Evolutionary conservation across 2,797 vertebrate species (phyloP), one percentile per base, ranked within the genome.

Genomic region (Petrocephalus sullivani): DNA sequence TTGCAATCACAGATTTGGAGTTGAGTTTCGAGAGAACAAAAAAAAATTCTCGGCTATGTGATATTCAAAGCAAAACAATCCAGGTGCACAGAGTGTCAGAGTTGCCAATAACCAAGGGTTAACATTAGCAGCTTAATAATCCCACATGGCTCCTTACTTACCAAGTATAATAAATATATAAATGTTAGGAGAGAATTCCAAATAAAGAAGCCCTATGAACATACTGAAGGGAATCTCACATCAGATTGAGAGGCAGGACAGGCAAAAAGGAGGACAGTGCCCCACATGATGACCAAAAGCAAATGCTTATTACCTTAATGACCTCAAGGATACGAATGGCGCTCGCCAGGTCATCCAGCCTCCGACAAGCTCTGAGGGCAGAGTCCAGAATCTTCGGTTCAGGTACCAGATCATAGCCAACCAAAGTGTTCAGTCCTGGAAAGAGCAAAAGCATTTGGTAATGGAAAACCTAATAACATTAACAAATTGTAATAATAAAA

Each of bases 321-420:
- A 96, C 97, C 90, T 99, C 98, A 3, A 99, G 95, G 93, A 99
- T 99, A 88, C 98, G 98, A 89, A 99, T 95, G 41, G 98, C 96
- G 10, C 96, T 99, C 92, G 98, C 98, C 89, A 99, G 93, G 93
- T 99, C 98, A 3, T 99, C 95, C 93, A 99, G 92, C 92, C 98
- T 97, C 89, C 98, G 94, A 94, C 98, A 99, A 2, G 98, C 98
- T 92, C 95, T 93, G 90, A 99, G 94, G 57, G 97, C 98, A 28
- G 98, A 97, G 23, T 98, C 97, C 0, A 99, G 91, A 90, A 99
- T 99, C 93, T 99, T 99, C 91, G 98, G 98, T 92, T 99, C 98
- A 0, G 98, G 98, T 90, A 99, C 98, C 92, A 99, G 94, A 92
- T 99, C 98, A 1, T 98, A 98, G 37, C 97, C 96, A 85, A 98